Evolutionary conservation across 1,140 invertebrate species (phyloP).

Genomic region (Trachelipus rathkii): DNA sequence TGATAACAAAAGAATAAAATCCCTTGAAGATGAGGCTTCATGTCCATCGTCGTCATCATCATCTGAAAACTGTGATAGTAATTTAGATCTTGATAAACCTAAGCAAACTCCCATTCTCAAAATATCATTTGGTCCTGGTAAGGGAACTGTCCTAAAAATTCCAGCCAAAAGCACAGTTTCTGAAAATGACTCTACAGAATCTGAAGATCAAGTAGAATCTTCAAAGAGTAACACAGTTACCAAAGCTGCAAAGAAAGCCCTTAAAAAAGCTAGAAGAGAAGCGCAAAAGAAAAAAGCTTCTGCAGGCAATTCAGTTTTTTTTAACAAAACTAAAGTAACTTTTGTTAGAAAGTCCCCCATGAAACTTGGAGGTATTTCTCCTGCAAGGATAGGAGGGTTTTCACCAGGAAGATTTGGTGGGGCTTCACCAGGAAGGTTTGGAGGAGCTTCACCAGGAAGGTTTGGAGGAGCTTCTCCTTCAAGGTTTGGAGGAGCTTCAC

Average conservation of each 20-base stretch:
- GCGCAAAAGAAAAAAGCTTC: slow-evolving; percentile 60
- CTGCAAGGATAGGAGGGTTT: no score
- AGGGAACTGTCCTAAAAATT: slow-evolving; percentile 80
- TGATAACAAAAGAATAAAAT: slow-evolving; percentile 48
- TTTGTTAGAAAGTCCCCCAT: slow-evolving; percentile 43
- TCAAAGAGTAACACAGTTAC: slow-evolving; percentile 52
- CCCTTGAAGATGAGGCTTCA: slow-evolving; percentile 38
- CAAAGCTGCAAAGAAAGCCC: slow-evolving; percentile 69
- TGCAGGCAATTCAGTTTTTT: slow-evolving; percentile 51
- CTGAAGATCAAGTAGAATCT: slow-evolving; percentile 47
- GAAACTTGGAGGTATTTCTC: no score
- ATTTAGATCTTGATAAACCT: slow-evolving; percentile 36
- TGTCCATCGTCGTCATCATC: no score
- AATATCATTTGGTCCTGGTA: slow-evolving; percentile 75
- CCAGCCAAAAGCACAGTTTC: slow-evolving; percentile 58
- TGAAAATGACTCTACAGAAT: slow-evolving; percentile 34
- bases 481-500: no score
- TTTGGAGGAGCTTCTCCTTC: no score
- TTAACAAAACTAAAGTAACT: slow-evolving; percentile 34
- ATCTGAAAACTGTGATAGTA: slow-evolving; percentile 12
- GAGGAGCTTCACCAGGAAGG: no score
- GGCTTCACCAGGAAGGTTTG: no score
- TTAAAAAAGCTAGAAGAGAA: slow-evolving; percentile 75
- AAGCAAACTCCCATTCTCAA: slow-evolving; percentile 59
- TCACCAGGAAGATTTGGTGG: no score